Conservation (phyloP, 1,140 invertebrate genomes). For the Archivesica marissinica region DNA sequence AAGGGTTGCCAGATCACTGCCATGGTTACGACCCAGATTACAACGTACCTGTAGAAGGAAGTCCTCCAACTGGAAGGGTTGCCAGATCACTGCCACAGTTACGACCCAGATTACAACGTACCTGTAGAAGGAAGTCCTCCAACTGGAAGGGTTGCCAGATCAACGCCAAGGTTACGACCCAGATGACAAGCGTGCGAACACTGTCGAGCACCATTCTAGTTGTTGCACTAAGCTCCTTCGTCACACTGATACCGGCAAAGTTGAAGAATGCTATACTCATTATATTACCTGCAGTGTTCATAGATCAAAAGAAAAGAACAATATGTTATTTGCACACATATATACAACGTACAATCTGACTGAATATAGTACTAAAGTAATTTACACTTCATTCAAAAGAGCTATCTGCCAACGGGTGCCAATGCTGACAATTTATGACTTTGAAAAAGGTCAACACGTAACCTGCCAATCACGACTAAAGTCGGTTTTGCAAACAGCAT, state of each 20-base stretch:
- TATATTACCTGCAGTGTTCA: constrained; percentile 88
- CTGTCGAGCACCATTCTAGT: constrained; percentile 97
- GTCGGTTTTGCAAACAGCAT: too few species aligned
- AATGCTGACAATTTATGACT: too few species aligned
- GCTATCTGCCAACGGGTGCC: too few species aligned
- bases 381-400: too few species aligned
- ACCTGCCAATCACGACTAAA: too few species aligned
- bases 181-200: constrained; percentile 94
- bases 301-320: background rate
- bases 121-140: too few species aligned
- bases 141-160: constrained; percentile 92
- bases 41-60: too few species aligned
- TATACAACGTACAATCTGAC: background rate
- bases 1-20: constrained; percentile 90
- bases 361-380: too few species aligned
- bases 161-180: constrained; percentile 89
- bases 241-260: constrained; percentile 97
- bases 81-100: constrained; percentile 89
- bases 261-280: constrained; percentile 98
- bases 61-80: constrained; percentile 92
- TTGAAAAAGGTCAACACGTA: too few species aligned
- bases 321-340: background rate
- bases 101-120: constrained; percentile 96
- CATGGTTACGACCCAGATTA: constrained; percentile 94
- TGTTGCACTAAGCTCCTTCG: constrained; percentile 93